These are phyloP conservation scores for Australoheros scitulus DNA, from an alignment of 2,113 vertebrate genomes.

Conservation along the genomic window DNA sequence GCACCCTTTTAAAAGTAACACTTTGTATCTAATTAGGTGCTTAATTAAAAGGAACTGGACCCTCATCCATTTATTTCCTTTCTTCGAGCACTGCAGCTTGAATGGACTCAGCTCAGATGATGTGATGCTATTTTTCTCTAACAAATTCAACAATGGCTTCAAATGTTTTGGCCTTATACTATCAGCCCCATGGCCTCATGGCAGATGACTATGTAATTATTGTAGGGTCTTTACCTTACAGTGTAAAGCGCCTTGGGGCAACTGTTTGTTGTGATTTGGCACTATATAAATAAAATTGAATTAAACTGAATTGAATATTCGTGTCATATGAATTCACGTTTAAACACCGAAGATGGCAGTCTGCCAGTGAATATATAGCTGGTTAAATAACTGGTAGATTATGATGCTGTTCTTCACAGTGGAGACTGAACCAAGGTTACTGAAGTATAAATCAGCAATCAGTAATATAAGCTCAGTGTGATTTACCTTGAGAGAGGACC, in stretches of 20 bases:
- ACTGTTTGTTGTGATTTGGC: too few relatives aligned
- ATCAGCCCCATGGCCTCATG: too few relatives aligned
- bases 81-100: not conserved
- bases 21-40: conserved; percentile 30
- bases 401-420: not conserved
- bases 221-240: too few relatives aligned
- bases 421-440: not conserved
- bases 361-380: not conserved
- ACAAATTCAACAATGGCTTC: not conserved
- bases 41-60: conserved; percentile 41
- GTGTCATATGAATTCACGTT: not conserved
- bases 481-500: conserved; percentile 92
- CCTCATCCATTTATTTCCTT: conserved; percentile 11
- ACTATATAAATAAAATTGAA: too few relatives aligned
- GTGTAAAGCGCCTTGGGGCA: too few relatives aligned
- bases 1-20: conserved; percentile 38
- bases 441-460: conserved; percentile 27
- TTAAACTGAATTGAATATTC: too few relatives aligned
- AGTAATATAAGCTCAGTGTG: not conserved
- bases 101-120: conserved; percentile 26
- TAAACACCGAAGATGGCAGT: not conserved
- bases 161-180: too few relatives aligned
- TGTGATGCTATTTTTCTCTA: not conserved
- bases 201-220: too few relatives aligned
- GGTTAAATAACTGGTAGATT: conserved; percentile 30